Conservation (phyloP, 2,888 invertebrate species). For the Hypselothyrea guttata region DNA sequence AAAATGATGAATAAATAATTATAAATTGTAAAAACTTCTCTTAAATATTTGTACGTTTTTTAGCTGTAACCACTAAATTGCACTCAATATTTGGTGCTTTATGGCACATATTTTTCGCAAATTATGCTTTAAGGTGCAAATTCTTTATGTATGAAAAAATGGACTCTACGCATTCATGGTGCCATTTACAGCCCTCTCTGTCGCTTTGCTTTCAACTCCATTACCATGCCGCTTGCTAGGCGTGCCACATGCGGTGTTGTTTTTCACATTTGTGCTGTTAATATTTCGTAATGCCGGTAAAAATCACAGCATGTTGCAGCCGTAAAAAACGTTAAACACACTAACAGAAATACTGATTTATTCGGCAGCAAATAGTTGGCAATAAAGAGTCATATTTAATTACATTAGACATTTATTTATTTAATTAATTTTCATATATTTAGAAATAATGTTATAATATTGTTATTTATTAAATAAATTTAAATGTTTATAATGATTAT, state of each 20-base stretch:
- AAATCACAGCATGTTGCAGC: slow-evolving; percentile 65
- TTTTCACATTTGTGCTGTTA: slow-evolving; percentile 61
- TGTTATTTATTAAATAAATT: too few species aligned
- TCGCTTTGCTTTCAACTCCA: slow-evolving; percentile 45
- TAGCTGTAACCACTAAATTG: neutral
- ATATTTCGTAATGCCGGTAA: slow-evolving; percentile 73
- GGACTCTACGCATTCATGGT: neutral
- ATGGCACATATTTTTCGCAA: slow-evolving; percentile 9
- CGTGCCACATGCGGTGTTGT: slow-evolving; percentile 50
- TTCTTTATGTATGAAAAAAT: slow-evolving; percentile 24
- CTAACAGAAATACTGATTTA: slow-evolving; percentile 1
- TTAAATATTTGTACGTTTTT: too few species aligned
- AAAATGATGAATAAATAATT: too few species aligned
- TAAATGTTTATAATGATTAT: too few species aligned
- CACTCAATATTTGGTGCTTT: neutral
- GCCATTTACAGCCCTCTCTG: neutral
- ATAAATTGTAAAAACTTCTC: too few species aligned
- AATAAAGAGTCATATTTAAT: too few species aligned
- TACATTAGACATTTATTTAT: too few species aligned
- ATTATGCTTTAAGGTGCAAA: slow-evolving; percentile 39
- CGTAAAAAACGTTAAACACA: slow-evolving; percentile 16
- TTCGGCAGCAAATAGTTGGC: too few species aligned
- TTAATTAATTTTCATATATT: too few species aligned
- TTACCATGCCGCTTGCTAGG: slow-evolving; percentile 41
- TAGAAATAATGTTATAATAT: too few species aligned